A percentile compares a stretch with the other conserved stretches of the same genome.
Conservation (phyloP, 2,113 vertebrate genomes). For the Pimephales promelas region DNA sequence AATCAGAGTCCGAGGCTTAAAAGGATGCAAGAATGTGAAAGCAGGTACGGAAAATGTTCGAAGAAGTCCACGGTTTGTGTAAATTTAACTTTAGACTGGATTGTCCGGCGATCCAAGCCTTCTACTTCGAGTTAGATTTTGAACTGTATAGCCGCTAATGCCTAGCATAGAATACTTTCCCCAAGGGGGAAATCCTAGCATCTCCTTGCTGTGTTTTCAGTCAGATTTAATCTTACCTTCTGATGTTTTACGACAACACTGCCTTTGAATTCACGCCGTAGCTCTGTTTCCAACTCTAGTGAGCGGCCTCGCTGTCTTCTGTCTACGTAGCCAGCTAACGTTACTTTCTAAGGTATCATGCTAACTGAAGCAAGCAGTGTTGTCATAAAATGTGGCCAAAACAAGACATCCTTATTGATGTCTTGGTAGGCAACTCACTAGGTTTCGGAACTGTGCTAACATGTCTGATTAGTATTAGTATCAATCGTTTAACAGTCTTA, state of each 20-base stretch:
- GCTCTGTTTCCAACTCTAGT: conserved; percentile 18
- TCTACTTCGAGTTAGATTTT: conserved; percentile 42
- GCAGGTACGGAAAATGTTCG: conserved; percentile 19
- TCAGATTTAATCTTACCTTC: conserved; percentile 30
- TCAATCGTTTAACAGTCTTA: background rate
- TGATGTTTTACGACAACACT: conserved; percentile 29
- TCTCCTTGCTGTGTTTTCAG: conserved; percentile 38
- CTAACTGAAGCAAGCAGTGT: background rate
- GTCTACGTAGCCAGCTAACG: background rate
- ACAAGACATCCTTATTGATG: background rate
- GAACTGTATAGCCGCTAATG: conserved; percentile 48
- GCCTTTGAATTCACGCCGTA: conserved; percentile 11
- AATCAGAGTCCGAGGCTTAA: conserved; percentile 84
- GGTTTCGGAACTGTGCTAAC: background rate
- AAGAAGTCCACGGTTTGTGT: conserved; percentile 3
- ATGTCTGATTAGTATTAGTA: background rate
- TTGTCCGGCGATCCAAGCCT: conserved; percentile 47
- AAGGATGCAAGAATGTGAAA: conserved; percentile 53
- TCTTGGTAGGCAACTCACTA: background rate
- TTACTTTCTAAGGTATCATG: background rate
- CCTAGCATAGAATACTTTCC: conserved; percentile 57
- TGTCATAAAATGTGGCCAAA: background rate
- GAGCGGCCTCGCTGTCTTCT: conserved; percentile 3
- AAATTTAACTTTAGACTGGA: conserved; percentile 43
- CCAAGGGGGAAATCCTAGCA: conserved; percentile 58